A percentile compares a stretch with the other conserved stretches of the same genome.
phyloP scores from a whole-genome alignment of 1,140 invertebrate species.

The Magallana ariakensis region DNA sequence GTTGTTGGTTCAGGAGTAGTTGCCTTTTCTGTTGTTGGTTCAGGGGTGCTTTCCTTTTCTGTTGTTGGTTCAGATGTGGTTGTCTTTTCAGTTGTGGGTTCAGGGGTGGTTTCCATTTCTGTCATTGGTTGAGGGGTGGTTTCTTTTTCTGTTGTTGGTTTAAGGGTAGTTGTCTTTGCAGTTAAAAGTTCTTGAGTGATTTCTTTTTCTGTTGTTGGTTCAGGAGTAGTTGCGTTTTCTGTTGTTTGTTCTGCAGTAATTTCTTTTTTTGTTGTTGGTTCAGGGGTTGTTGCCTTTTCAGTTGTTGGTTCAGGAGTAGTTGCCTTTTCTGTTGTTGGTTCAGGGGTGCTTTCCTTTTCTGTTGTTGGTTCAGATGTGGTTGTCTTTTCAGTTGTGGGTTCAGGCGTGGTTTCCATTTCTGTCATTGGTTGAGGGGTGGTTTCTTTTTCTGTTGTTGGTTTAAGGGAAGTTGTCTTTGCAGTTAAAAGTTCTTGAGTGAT shows the following conservation, averaged over 20 bases:
- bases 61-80: background rate
- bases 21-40: background rate
- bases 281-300: background rate
- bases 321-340: background rate
- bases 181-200: background rate
- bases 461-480: background rate
- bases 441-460: background rate
- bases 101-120: background rate
- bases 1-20: background rate
- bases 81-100: background rate
- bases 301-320: too few species aligned
- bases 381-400: background rate
- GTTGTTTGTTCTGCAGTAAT: background rate
- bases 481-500: background rate
- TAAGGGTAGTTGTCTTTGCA: background rate
- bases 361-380: background rate
- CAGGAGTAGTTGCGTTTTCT: background rate
- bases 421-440: background rate
- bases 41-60: too few species aligned
- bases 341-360: too few species aligned
- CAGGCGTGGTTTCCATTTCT: background rate
- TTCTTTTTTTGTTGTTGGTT: background rate
- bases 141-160: background rate
- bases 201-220: background rate
- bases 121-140: background rate